phyloP scores from a whole-genome alignment of 92 coral and sea anemone genomes.

The Epizoanthus stellaris region DNA sequence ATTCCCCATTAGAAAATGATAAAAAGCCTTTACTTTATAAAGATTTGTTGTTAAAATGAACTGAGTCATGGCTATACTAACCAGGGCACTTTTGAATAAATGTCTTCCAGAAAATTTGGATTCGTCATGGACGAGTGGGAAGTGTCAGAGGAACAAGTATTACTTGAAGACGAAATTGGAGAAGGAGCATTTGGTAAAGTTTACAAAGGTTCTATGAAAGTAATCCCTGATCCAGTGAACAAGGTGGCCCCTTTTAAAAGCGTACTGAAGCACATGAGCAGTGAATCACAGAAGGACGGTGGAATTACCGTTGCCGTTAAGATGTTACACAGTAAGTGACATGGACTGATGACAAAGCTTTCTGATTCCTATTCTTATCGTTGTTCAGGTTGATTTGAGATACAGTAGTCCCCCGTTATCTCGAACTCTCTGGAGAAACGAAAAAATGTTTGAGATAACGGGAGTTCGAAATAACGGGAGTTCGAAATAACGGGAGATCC shows the following conservation, averaged over 20 bases:
- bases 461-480: too few relatives aligned
- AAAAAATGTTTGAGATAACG: too few relatives aligned
- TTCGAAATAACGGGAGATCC: too few relatives aligned
- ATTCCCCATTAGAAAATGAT: too few relatives aligned
- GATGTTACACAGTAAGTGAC: conserved; percentile 29
- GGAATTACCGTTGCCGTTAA: conserved; percentile 39
- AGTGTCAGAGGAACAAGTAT: conserved; percentile 53
- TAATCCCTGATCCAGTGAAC: conserved; percentile 38
- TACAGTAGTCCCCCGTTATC: too few relatives aligned
- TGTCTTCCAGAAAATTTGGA: conserved; percentile 54
- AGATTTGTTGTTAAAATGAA: too few relatives aligned
- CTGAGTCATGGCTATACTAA: not conserved
- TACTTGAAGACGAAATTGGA: conserved; percentile 68
- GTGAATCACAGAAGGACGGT: not conserved
- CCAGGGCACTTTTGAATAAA: not conserved
- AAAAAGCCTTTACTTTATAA: too few relatives aligned
- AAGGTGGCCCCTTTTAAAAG: conserved; percentile 24
- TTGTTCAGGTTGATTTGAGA: too few relatives aligned
- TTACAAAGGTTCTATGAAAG: conserved; percentile 60
- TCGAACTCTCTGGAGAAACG: too few relatives aligned
- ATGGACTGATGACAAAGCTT: not conserved
- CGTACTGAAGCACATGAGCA: conserved; percentile 1
- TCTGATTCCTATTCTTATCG: not conserved
- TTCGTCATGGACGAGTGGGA: conserved; percentile 82
- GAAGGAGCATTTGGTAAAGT: conserved; percentile 95